Evolutionary conservation across 2,888 invertebrate genomes (phyloP), one percentile per base, ranked within the genome.

Genomic region (Emmelina monodactyla): DNA sequence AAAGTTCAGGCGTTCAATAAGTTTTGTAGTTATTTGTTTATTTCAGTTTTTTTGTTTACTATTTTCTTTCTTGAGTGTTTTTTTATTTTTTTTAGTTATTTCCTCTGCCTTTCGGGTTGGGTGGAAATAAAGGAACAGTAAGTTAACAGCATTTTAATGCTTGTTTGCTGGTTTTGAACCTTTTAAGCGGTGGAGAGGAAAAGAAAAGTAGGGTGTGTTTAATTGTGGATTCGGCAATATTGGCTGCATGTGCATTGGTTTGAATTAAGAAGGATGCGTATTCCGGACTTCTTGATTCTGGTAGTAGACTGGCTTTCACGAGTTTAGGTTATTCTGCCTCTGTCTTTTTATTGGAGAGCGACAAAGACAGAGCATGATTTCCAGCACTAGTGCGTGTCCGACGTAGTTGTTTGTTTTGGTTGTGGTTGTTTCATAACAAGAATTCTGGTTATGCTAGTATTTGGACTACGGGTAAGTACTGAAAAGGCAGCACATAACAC

Each of bases 1-100:
- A n/a, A n/a, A n/a, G n/a, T n/a, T n/a, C n/a, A n/a, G n/a, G n/a
- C n/a, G n/a, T n/a, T n/a, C n/a, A n/a, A n/a, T n/a, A n/a, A n/a
- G n/a, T n/a, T n/a, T n/a, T n/a, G n/a, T n/a, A n/a, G n/a, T n/a
- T n/a, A n/a, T n/a, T 42, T 37, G 32, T 29, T 43, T 45, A 42
- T 22, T 39, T n/a, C 37, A 39, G 2, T 16, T 19, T 6, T 16
- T 13, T 19, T 25, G 22, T 22, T 28, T 22, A 32, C 28, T 29
- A 29, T 38, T 28, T 32, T 40, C 35, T 31, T 54, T 51, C 58
- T 58, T 55, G 55, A 63, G 60, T 56, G 53, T 64, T 58, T 56
- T 61, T 58, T 57, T 52, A 62, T 60, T 66, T 62, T 76, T 58
- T 75, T 73, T 75, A 72, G 75, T 76, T 79, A 58, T 69, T 78